Percentiles rank a stretch among this genome's conserved stretches.
phyloP scores from a whole-genome alignment of 1,140 invertebrate genomes.

The Triops longicaudatus region DNA sequence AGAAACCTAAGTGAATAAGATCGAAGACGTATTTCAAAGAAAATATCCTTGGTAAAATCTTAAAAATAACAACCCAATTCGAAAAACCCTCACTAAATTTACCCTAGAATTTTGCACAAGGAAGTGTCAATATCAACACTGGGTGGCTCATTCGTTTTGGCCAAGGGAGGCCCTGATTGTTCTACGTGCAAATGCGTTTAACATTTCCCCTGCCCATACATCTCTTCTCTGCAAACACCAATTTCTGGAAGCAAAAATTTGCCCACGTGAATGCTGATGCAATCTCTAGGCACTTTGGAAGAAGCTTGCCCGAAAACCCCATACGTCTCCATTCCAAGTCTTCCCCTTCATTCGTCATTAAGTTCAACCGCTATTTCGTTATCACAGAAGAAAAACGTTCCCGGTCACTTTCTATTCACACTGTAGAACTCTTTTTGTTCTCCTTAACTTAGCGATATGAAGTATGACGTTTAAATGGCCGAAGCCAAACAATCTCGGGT shows the following conservation, averaged over 20 bases:
- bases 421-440: background rate
- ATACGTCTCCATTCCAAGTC: background rate
- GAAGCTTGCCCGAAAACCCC: background rate
- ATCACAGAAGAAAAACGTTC: constrained; percentile 12
- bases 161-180: background rate
- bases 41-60: background rate
- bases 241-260: background rate
- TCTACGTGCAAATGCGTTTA: background rate
- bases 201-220: background rate
- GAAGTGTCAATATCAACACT: background rate
- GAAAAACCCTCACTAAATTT: background rate
- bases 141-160: background rate
- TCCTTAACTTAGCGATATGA: background rate
- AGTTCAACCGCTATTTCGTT: background rate
- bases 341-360: background rate
- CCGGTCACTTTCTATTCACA: background rate
- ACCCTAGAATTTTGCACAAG: background rate
- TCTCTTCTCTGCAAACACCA: too few species aligned
- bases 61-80: background rate
- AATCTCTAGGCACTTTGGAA: constrained; percentile 2
- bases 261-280: background rate
- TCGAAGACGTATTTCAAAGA: background rate
- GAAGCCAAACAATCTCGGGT: background rate
- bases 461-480: background rate
- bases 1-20: background rate